Evolutionary conservation across 2,797 vertebrate genomes (phyloP), one percentile per base, ranked within the genome.

Genomic region (Otolemur crassicaudatus): DNA sequence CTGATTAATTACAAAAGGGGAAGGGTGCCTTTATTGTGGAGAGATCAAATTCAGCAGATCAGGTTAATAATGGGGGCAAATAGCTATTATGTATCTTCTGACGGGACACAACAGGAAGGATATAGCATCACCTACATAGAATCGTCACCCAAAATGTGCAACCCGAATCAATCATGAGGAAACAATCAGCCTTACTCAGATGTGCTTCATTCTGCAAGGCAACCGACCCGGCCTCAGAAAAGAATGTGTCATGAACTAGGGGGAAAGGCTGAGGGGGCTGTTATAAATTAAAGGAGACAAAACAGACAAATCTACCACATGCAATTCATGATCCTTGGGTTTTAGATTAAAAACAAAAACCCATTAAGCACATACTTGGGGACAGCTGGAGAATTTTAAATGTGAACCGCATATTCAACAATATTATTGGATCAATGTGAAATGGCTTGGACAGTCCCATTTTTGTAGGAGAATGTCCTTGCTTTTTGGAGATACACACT

Each of bases 1-100:
- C 94, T 90, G 58, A 94, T 95, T 94, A 90, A 96, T 93, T 92
- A 93, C 43, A 70, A 85, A 88, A 6, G 20, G 61, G 70, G 13
- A 75, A 94, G 89, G 46, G 7, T 73, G 31, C 5, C 29, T 91
- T 82, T 96, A 85, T 29, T 27, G 88, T 49, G 13, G 77, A 91
- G 23, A 96, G 63, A 96, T 69, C 56, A 92, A 96, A 94, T 67
- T 84, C 84, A 88, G 90, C 63, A 87, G 40, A 40, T 40, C 40
- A 40, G 40, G 40, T 93, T 95, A 90, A 77, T 73, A 97, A 92
- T 17, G 56, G 56, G 70, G 70, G 60, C 65, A 93, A 93, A 72
- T 4, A 82, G 63, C 73, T 82, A 73, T 75, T 82, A 67, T 58
- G 73, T 72, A 60, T 79, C 46, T 95, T 85, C 53, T 79, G 53